phyloP scores from a whole-genome alignment of 1,140 invertebrate species.

The Hypsibius dujardini region DNA sequence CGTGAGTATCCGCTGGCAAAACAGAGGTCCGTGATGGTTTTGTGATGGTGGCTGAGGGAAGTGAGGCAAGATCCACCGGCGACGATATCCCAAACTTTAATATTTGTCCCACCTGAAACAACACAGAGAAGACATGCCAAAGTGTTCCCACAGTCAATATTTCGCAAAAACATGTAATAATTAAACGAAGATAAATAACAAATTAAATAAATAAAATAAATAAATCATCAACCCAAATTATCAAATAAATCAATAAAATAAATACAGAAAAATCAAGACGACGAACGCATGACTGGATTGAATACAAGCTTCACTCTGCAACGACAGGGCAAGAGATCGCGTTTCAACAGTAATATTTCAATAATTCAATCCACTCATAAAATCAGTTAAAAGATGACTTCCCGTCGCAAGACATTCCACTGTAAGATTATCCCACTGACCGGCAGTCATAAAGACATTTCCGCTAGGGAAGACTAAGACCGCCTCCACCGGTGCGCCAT shows the following conservation, averaged over 20 bases:
- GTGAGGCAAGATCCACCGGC: conserved; percentile 59
- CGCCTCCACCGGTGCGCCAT: conserved; percentile 74
- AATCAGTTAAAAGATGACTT: too few relatives aligned
- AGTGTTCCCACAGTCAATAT: neutral
- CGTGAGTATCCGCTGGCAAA: conserved; percentile 58
- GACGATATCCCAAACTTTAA: conserved; percentile 81
- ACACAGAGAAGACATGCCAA: conserved; percentile 14
- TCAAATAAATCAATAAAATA: too few relatives aligned
- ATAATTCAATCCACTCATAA: too few relatives aligned
- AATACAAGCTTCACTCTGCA: too few relatives aligned
- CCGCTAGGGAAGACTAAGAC: conserved; percentile 71
- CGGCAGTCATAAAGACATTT: conserved; percentile 72
- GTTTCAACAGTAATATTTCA: too few relatives aligned
- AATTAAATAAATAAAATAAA: too few relatives aligned
- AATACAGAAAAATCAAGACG: too few relatives aligned
- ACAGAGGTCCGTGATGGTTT: conserved; percentile 67
- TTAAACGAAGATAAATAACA: neutral
- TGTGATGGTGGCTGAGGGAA: conserved; percentile 64
- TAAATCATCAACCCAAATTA: too few relatives aligned
- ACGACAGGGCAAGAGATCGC: too few relatives aligned
- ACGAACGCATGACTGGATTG: too few relatives aligned
- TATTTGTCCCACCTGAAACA: conserved; percentile 56
- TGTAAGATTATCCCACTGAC: conserved; percentile 30
- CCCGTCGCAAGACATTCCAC: neutral
- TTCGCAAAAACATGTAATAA: neutral